Conservation (phyloP, 2,797 vertebrate species). For the Chloroceryle inda region DNA sequence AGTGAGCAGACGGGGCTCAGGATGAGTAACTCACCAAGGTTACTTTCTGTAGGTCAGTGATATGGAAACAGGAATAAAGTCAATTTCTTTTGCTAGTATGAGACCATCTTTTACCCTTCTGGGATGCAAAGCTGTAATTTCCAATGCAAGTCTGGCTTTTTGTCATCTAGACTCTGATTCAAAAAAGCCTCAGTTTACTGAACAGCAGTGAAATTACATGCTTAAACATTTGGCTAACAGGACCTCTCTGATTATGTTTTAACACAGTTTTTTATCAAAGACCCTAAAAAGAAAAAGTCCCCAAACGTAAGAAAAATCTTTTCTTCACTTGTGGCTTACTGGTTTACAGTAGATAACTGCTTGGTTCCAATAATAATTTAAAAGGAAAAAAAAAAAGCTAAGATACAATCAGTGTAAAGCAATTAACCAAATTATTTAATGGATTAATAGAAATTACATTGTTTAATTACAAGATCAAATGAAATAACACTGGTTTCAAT, state of each 20-base stretch:
- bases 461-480: constrained; percentile 75
- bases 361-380: constrained; percentile 33
- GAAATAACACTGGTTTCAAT: constrained; percentile 55
- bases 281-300: background rate
- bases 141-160: background rate
- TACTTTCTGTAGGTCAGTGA: background rate
- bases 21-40: background rate
- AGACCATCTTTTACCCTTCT: background rate
- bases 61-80: background rate
- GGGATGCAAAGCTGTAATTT: background rate
- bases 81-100: background rate
- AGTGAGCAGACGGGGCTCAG: fast-evolving
- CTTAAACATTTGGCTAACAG: background rate
- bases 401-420: constrained; percentile 47
- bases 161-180: background rate
- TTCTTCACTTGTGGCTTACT: constrained; percentile 18
- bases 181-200: background rate
- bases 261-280: background rate
- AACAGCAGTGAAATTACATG: background rate
- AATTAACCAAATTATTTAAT: constrained; percentile 66
- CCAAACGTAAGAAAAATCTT: background rate
- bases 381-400: constrained; percentile 45
- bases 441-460: constrained; percentile 73
- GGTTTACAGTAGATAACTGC: constrained; percentile 40
- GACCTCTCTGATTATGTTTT: background rate